Evolutionary conservation across 1,140 invertebrate genomes (phyloP).

Genomic region (Scaptomyza pallida): DNA sequence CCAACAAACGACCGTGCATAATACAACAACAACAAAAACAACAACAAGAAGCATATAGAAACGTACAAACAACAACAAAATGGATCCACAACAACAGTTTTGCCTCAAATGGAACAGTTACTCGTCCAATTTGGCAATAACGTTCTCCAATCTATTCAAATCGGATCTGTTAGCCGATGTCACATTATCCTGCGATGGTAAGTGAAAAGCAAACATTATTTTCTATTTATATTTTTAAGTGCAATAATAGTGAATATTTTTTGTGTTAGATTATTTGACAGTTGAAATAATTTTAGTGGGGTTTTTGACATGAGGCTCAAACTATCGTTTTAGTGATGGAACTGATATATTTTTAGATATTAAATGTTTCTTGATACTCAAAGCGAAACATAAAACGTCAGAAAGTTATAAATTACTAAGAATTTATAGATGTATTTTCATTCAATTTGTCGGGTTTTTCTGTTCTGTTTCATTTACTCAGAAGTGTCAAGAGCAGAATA

Average conservation of each 20-base stretch:
- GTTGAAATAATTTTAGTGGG: not conserved
- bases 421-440: too few relatives aligned
- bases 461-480: too few relatives aligned
- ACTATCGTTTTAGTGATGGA: too few relatives aligned
- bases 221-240: not conserved
- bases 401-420: too few relatives aligned
- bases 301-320: conserved; percentile 4
- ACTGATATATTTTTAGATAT: too few relatives aligned
- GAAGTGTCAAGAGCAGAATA: too few relatives aligned
- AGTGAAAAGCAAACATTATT: conserved; percentile 74
- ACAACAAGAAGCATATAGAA: conserved; percentile 21
- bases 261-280: not conserved
- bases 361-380: too few relatives aligned
- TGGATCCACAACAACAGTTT: conserved; percentile 94
- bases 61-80: conserved; percentile 76
- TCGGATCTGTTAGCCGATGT: conserved; percentile 95
- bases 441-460: too few relatives aligned
- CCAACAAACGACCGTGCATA: not conserved
- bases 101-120: conserved; percentile 97
- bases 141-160: conserved; percentile 94
- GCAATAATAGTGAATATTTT: not conserved
- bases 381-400: too few relatives aligned
- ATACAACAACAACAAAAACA: not conserved
- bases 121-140: conserved; percentile 93
- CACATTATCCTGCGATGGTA: conserved; percentile 95